Conservation (phyloP, 2,888 invertebrate species). For the Watsonalla cultraria region DNA sequence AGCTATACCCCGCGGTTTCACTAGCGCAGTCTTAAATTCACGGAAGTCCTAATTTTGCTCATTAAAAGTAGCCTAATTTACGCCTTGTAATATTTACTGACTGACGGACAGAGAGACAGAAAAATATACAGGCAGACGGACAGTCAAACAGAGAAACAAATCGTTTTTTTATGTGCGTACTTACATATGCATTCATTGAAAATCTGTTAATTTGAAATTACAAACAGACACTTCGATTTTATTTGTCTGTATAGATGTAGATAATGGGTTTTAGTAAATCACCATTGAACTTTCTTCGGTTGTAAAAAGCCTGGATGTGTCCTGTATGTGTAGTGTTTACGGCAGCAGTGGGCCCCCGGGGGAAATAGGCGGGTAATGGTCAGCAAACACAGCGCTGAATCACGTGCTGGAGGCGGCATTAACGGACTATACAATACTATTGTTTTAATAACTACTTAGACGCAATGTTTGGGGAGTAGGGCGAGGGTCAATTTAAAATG, state of each 20-base stretch:
- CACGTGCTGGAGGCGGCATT: conserved; percentile 2
- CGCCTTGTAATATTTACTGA: no score
- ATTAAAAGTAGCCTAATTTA: no score
- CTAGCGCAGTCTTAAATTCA: no score
- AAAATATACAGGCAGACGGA: no score
- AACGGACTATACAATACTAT: not conserved
- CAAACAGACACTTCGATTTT: not conserved
- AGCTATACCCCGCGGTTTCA: not conserved
- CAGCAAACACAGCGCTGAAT: conserved; percentile 17
- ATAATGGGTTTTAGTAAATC: not conserved
- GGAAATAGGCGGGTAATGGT: conserved; percentile 17
- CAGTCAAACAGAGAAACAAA: no score
- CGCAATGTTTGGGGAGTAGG: not conserved
- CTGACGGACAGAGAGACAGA: no score
- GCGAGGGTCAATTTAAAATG: not conserved
- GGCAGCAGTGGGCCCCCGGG: conserved; percentile 1
- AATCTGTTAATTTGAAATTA: no score
- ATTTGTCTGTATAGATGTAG: not conserved
- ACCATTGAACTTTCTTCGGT: not conserved
- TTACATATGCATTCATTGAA: no score
- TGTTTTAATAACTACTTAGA: not conserved
- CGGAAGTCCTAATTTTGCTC: no score
- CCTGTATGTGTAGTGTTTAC: no score
- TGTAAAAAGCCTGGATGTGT: not conserved
- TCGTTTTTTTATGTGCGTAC: no score